phyloP scores from a whole-genome alignment of 2,888 invertebrate genomes.

The Cheilosia impressa region DNA sequence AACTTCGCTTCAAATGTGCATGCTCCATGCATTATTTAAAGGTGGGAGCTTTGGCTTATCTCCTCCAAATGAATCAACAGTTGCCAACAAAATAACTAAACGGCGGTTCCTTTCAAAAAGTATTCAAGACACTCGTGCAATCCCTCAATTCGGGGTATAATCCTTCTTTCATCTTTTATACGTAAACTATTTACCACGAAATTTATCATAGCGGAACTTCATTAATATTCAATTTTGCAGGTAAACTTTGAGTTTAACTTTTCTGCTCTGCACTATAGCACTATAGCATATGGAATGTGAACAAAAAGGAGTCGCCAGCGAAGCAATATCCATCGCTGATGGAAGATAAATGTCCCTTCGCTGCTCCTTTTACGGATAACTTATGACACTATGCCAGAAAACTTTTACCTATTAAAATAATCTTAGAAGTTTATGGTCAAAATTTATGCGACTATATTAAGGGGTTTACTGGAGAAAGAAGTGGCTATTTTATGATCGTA shows the following conservation, averaged over 20 bases:
- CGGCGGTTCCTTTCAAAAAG: too few species aligned
- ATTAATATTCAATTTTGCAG: slow-evolving; percentile 45
- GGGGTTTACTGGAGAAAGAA: slow-evolving; percentile 1
- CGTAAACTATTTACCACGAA: slow-evolving; percentile 4
- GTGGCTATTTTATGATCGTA: background rate
- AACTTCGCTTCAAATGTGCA: too few species aligned
- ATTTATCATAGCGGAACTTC: slow-evolving; percentile 8
- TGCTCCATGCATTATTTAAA: too few species aligned
- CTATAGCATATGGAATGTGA: too few species aligned
- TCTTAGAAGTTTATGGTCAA: slow-evolving; percentile 49
- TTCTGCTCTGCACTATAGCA: too few species aligned
- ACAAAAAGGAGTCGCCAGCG: too few species aligned
- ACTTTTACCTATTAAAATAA: slow-evolving; percentile 61
- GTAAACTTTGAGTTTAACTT: background rate
- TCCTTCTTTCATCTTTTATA: background rate
- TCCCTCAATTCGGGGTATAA: background rate
- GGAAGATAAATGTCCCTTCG: background rate
- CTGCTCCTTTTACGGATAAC: slow-evolving; percentile 11
- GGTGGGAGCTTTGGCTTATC: too few species aligned
- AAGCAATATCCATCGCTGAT: background rate
- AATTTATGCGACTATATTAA: slow-evolving; percentile 32
- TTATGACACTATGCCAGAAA: slow-evolving; percentile 1
- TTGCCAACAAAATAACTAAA: too few species aligned
- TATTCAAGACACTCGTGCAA: too few species aligned
- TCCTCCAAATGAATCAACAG: too few species aligned